Conservation (phyloP, 2,888 invertebrate genomes). For the Cenopis cana region DNA sequence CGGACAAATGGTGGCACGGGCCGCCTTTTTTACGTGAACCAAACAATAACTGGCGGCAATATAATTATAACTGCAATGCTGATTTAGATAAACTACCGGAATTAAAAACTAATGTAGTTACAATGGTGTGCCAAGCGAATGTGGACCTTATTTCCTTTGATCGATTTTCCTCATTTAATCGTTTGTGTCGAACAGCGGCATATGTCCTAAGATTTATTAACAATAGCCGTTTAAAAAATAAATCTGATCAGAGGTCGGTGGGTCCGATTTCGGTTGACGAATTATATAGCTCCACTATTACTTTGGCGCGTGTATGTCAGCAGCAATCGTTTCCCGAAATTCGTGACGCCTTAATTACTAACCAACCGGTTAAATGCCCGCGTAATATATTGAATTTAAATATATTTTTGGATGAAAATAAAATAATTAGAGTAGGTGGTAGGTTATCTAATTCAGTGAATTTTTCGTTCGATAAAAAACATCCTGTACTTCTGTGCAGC, state of each 20-base stretch:
- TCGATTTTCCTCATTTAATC: slow-evolving; percentile 39
- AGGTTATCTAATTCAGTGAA: too few relatives aligned
- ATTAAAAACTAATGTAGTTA: slow-evolving; percentile 23
- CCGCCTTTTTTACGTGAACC: too few relatives aligned
- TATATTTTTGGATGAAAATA: too few relatives aligned
- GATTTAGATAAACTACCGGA: slow-evolving; percentile 19
- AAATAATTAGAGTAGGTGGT: too few relatives aligned
- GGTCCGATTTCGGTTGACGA: slow-evolving; percentile 40
- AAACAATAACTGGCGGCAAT: slow-evolving; percentile 3
- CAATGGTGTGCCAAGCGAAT: neutral
- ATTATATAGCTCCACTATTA: neutral
- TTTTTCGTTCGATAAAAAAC: too few relatives aligned
- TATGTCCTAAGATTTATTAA: slow-evolving; percentile 40
- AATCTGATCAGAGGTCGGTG: neutral
- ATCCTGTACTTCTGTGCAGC: too few relatives aligned
- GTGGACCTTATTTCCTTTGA: slow-evolving; percentile 27
- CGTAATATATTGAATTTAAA: too few relatives aligned
- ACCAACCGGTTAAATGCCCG: too few relatives aligned
- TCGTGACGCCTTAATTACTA: neutral
- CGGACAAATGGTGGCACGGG: too few relatives aligned
- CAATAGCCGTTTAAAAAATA: slow-evolving; percentile 26
- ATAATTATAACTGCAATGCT: neutral
- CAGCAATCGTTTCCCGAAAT: slow-evolving; percentile 6
- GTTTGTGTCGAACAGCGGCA: too few relatives aligned
- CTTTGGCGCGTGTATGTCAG: slow-evolving; percentile 4